phyloP scores from a whole-genome alignment of 2,888 invertebrate genomes.

The Drosophila quinaria region DNA sequence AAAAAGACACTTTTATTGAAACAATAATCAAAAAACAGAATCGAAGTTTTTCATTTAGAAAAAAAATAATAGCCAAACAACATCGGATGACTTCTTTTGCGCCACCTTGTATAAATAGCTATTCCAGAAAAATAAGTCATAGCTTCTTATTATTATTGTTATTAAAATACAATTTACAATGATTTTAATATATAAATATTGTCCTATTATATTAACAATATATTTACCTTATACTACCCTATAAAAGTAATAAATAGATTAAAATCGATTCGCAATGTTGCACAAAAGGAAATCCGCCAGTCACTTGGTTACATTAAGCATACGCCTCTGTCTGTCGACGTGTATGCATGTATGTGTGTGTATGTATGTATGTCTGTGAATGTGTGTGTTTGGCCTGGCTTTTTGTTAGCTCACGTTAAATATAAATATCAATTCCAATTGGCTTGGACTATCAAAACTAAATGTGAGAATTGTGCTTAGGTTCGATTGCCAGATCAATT shows the following conservation, averaged over 20 bases:
- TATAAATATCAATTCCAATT: conserved; percentile 78
- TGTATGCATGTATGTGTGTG: conserved; percentile 4
- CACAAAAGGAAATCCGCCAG: conserved; percentile 70
- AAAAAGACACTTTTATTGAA: too few relatives aligned
- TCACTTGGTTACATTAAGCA: conserved; percentile 72
- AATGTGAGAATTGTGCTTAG: conserved; percentile 64
- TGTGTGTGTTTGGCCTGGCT: conserved; percentile 48
- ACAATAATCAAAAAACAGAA: too few relatives aligned
- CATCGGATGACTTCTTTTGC: too few relatives aligned
- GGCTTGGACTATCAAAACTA: conserved; percentile 66
- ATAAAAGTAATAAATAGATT: conserved; percentile 27
- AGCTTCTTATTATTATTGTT: too few relatives aligned
- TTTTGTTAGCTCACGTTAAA: conserved; percentile 76
- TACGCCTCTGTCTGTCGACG: conserved; percentile 58
- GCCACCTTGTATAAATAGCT: too few relatives aligned
- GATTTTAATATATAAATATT: neutral
- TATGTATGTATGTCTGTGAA: conserved; percentile 18
- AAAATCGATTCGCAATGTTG: conserved; percentile 46
- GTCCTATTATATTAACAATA: neutral
- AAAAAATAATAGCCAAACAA: too few relatives aligned
- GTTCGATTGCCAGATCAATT: conserved; percentile 77
- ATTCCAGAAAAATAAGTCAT: too few relatives aligned
- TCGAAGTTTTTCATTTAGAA: too few relatives aligned
- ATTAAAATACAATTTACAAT: too few relatives aligned
- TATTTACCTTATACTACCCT: conserved; percentile 6